A percentile compares a stretch with the other conserved stretches of the same genome.
Evolutionary conservation across 2,113 vertebrate species (phyloP).

Genomic region (Chiloscyllium plagiosum): DNA sequence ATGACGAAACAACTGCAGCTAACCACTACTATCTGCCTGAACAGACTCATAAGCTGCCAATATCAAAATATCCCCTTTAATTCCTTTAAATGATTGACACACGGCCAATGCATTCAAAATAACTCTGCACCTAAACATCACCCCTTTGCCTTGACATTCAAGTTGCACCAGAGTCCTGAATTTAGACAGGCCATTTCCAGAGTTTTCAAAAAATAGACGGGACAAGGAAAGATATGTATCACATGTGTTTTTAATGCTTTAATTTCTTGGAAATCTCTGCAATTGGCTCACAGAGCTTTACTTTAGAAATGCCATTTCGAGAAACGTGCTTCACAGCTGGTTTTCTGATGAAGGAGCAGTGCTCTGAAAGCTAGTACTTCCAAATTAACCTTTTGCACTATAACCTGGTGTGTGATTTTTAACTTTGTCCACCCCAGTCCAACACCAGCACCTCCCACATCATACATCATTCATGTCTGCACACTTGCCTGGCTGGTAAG

Average conservation of each 20-base stretch:
- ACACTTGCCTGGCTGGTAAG: not conserved
- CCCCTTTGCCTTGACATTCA: not conserved
- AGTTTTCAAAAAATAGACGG: not conserved
- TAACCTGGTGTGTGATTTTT: too few species aligned
- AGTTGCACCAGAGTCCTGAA: not conserved
- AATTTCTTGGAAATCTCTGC: conserved; percentile 4
- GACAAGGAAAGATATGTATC: not conserved
- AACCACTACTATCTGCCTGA: not conserved
- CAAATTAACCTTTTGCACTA: too few species aligned
- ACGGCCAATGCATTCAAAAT: not conserved
- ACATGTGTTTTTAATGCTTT: not conserved
- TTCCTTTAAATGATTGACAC: not conserved
- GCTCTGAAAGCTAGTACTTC: too few species aligned
- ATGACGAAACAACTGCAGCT: not conserved
- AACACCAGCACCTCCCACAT: too few species aligned
- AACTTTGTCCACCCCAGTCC: too few species aligned
- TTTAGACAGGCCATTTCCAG: not conserved
- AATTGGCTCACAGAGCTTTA: not conserved
- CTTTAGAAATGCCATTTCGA: not conserved
- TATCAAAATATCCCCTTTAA: not conserved
- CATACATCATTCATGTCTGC: not conserved
- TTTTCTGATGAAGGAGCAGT: too few species aligned
- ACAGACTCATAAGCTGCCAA: not conserved
- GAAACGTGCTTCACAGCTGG: not conserved
- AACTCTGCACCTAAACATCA: not conserved